Evolutionary conservation across 1,140 invertebrate species (phyloP).

Genomic region (Papilio xuthus): DNA sequence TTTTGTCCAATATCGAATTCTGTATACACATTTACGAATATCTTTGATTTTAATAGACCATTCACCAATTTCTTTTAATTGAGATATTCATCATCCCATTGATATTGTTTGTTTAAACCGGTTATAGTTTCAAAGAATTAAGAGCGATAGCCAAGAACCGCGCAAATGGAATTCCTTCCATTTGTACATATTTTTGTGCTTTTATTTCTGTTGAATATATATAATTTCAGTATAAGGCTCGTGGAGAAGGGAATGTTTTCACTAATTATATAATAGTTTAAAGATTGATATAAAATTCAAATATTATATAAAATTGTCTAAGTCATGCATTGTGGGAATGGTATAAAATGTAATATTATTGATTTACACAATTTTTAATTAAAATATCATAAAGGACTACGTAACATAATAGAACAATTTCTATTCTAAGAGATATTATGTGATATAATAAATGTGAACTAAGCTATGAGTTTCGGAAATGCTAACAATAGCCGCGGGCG

Average conservation of each 20-base stretch:
- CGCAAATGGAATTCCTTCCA: conserved; percentile 9
- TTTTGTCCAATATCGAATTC: not conserved
- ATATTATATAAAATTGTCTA: not conserved
- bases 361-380: not conserved
- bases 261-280: not conserved
- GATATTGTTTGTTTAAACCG: too few species aligned
- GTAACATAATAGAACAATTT: not conserved
- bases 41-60: not conserved
- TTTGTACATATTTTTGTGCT: not conserved
- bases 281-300: not conserved
- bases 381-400: not conserved
- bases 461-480: conserved; percentile 27
- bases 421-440: not conserved
- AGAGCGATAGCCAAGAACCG: not conserved
- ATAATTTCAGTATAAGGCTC: not conserved
- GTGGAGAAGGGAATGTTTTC: not conserved
- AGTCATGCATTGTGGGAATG: not conserved
- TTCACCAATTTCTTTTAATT: not conserved
- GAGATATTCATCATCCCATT: not conserved
- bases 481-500: conserved; percentile 10
- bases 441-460: not conserved
- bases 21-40: conserved; percentile 1
- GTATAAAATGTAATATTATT: not conserved
- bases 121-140: not conserved
- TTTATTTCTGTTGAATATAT: conserved; percentile 11